Conservation (phyloP, 1,140 invertebrate genomes). For the Oppia nitens region DNA sequence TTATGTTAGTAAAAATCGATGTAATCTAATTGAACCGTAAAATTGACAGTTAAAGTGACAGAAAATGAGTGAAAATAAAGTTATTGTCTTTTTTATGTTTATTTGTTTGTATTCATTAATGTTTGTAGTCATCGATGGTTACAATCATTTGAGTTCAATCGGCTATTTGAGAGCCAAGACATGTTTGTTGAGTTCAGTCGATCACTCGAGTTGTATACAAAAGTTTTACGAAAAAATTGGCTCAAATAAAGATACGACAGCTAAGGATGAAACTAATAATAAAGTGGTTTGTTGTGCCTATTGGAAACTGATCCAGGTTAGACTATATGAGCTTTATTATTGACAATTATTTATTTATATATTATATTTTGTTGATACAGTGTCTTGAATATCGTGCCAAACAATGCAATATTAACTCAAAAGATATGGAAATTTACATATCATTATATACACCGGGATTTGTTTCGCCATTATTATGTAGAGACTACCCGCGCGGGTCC, state of each 20-base stretch:
- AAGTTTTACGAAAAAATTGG: too few relatives aligned
- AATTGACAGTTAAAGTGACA: too few relatives aligned
- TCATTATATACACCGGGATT: neutral
- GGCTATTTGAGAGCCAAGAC: neutral
- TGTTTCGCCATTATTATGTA: neutral
- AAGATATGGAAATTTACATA: neutral
- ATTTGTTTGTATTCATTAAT: too few relatives aligned
- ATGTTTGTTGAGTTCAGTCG: neutral
- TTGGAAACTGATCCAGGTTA: too few relatives aligned
- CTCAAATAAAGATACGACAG: neutral
- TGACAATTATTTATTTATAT: too few relatives aligned
- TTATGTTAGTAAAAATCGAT: too few relatives aligned
- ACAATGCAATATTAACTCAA: conserved; percentile 3
- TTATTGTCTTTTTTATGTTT: too few relatives aligned
- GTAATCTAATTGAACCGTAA: too few relatives aligned
- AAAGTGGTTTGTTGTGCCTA: conserved; percentile 6
- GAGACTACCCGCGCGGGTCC: conserved; percentile 6
- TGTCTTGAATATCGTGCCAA: neutral
- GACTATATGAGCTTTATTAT: too few relatives aligned
- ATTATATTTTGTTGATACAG: conserved; percentile 2
- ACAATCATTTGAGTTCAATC: neutral
- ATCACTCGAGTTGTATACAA: too few relatives aligned
- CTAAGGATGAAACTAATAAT: neutral
- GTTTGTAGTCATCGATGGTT: too few relatives aligned
- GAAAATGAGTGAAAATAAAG: too few relatives aligned